Evolutionary conservation across 2,113 vertebrate genomes (phyloP), one percentile per base, ranked within the genome.

Genomic region (Ammodytes marinus): DNA sequence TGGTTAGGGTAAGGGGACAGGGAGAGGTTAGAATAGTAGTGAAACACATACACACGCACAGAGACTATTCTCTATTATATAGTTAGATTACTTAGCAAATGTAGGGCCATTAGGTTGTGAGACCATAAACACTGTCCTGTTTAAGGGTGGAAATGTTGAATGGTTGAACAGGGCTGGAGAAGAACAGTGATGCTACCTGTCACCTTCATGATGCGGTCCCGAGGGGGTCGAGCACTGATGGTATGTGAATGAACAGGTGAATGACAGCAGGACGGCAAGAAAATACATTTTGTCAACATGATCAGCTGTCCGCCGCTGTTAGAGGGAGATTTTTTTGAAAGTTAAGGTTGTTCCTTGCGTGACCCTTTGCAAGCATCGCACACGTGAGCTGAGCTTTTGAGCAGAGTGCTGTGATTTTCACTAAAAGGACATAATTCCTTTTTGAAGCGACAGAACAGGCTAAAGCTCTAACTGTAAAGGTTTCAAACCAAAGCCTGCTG

Each of bases 241-340:
- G 77, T 67, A 93, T 84, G 70, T 60, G 81, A 90, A 86, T 71
- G 74, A 85, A 66, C 78, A 82, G 70, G 84, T 81, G 85, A 91
- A 86, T 79, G 82, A 84, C 82, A 81, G 86, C 82, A 60, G 42
- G 37, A n/a, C 64, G 11, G 5, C 3, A 3, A 12, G 19, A 57
- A 66, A 65, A 64, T 53, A 57, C 52, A 39, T 13, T 4, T 58
- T 67, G 83, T 83, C 74, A 80, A 71, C 81, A 77, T 50, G 43
- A 87, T 81, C 77, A 80, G 58, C 64, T 59, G 72, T 88, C 88
- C 14, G 1, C 47, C 37, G 5, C 43, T 77, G 55, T 87, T 79
- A 80, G 50, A 71, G 54, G 6, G 0, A 63, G 74, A 46, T 75
- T 82, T 79, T 72, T 4, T 4, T 55, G 69, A 85, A 86, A 78